Percentiles rank a stretch among this genome's conserved stretches.
Conservation (phyloP, 2,113 vertebrate genomes). For the Brachyhypopomus occidentalis region DNA sequence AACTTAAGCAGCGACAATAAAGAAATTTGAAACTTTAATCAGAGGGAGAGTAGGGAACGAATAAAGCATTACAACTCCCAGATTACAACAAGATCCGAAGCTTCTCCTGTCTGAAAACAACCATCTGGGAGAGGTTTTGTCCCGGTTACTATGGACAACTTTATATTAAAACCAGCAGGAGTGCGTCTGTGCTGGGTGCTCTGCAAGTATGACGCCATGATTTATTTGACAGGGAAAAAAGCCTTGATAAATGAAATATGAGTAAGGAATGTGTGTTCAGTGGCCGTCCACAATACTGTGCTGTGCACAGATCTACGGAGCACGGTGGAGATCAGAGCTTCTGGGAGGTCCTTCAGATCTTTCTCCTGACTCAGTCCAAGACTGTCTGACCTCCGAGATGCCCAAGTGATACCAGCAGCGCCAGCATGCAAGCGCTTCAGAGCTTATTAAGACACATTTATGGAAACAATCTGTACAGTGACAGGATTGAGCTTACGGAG, state of each 20-base stretch:
- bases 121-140: conserved; percentile 2
- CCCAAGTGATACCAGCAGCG: too few species aligned
- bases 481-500: not conserved
- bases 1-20: too few species aligned
- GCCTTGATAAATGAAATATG: not conserved
- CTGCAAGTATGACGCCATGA: not conserved
- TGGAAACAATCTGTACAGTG: not conserved
- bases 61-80: too few species aligned
- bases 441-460: not conserved
- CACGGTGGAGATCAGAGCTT: not conserved
- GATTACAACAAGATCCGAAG: too few species aligned
- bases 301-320: too few species aligned
- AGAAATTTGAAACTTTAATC: not conserved
- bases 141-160: not conserved
- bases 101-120: not conserved
- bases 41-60: not conserved
- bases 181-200: not conserved
- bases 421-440: not conserved
- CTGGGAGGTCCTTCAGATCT: not conserved
- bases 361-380: not conserved
- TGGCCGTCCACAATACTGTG: not conserved
- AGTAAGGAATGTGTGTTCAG: not conserved
- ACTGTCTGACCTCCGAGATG: not conserved
- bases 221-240: conserved; percentile 2
- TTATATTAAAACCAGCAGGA: conserved; percentile 20